Conservation (phyloP, 2,888 invertebrate species). For the Synanthedon tipuliformis region DNA sequence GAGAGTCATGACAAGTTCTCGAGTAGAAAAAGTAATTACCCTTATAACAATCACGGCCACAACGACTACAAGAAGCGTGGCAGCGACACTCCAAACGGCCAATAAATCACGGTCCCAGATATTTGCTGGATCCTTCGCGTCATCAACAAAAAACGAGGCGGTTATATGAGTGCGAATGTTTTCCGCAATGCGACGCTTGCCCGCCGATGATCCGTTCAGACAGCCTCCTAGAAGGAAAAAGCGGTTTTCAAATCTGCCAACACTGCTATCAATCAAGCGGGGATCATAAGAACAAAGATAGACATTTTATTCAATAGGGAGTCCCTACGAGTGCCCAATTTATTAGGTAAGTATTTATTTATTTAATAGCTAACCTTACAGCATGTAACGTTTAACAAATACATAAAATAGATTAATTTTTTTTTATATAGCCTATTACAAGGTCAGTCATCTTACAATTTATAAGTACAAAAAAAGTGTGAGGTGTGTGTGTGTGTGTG, state of each 20-base stretch:
- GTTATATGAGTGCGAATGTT: constrained; percentile 46
- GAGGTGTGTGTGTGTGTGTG: too few relatives aligned
- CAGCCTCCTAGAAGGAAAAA: constrained; percentile 73
- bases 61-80: constrained; percentile 27
- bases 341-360: too few relatives aligned
- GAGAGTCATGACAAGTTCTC: not conserved
- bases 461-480: too few relatives aligned
- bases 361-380: too few relatives aligned
- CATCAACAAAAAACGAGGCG: constrained; percentile 46
- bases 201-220: constrained; percentile 77
- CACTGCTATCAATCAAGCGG: not conserved
- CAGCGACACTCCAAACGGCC: constrained; percentile 30
- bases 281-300: not conserved
- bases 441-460: too few relatives aligned
- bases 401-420: too few relatives aligned
- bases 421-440: too few relatives aligned
- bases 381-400: too few relatives aligned
- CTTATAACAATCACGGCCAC: constrained; percentile 31
- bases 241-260: constrained; percentile 1
- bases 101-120: constrained; percentile 37
- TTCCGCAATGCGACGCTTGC: constrained; percentile 77
- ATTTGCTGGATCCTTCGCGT: constrained; percentile 28
- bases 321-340: too few relatives aligned
- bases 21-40: constrained; percentile 21
- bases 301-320: not conserved